Evolutionary conservation across 2,797 vertebrate genomes (phyloP), one percentile per base, ranked within the genome.

Genomic region (Danio tinwini): DNA sequence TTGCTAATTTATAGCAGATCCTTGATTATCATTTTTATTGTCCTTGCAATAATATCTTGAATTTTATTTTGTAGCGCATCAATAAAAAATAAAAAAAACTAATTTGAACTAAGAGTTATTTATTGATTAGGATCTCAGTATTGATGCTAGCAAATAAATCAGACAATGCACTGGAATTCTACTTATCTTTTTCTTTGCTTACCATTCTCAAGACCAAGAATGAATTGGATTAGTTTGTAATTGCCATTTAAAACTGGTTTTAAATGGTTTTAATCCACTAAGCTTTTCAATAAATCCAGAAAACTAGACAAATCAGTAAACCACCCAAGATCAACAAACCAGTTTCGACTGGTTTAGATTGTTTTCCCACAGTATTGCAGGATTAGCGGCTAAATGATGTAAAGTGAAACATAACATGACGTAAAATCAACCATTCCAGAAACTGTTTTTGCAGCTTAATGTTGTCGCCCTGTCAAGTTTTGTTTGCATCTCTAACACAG

Each of bases 391-490:
- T 47, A 47, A 42, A 64, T 42, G 7, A 75, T 64, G 59, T 70
- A 3, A 67, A 21, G 29, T 4, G 49, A 64, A 50, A 53, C 40
- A 14, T 49, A 29, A 49, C 19, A 14, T 19, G 12, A 50, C 17
- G 7, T n/a, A 40, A 74, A 68, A 42, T 61, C 47, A 55, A 55
- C 4, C 11, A 75, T 50, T 40, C 37, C 17, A 61, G 3, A 40
- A 61, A 78, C 70, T 62, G 47, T 52, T 47, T 56, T 69, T 21
- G 56, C 47, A 67, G 50, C 59, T 64, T 78, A 65, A 65, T 72
- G 12, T 65, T 78, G 42, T 65, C 42, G 2, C 47, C 29, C 53
- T 72, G 74, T 77, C 50, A 50, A 44, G 39, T 71, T 67, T 58
- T 61, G 37, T 78, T 52, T 52, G 37, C 61, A 40, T 77, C 53